Percentiles rank a stretch among this genome's conserved stretches.
These are phyloP conservation scores for Lagorchestes hirsutus DNA, from an alignment of 2,797 vertebrate species.

Conservation along the genomic window DNA sequence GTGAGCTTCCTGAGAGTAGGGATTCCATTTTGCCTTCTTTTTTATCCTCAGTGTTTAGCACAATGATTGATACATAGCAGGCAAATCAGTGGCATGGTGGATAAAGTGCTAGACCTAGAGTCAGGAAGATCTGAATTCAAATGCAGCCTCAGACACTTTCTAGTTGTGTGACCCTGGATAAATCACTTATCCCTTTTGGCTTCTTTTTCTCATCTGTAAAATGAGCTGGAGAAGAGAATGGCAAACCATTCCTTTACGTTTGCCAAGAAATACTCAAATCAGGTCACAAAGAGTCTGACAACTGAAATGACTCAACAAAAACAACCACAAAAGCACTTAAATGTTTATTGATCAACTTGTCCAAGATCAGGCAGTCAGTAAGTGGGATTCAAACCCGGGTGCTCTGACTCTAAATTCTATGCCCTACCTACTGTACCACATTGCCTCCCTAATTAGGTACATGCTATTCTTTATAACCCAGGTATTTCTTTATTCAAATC, in stretches of 20 bases:
- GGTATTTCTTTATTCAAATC: background rate
- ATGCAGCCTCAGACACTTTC: background rate
- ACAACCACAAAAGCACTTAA: background rate
- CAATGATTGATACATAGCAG: background rate
- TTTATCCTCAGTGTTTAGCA: background rate
- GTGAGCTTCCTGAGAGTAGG: background rate
- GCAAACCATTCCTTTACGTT: background rate
- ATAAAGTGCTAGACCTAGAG: background rate
- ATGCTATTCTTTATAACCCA: background rate
- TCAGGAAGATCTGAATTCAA: background rate
- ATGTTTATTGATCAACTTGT: background rate
- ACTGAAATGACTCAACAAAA: background rate
- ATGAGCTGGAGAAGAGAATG: background rate
- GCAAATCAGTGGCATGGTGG: no score
- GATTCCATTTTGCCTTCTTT: background rate
- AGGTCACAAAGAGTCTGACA: background rate
- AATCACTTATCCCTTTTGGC: background rate
- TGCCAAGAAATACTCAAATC: background rate
- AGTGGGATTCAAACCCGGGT: background rate
- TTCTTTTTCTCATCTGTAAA: background rate
- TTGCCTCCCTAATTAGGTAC: background rate
- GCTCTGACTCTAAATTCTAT: background rate
- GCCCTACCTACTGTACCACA: background rate
- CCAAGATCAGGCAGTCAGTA: background rate
- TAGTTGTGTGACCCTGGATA: no score